Evolutionary conservation across 2,797 vertebrate species (phyloP), one percentile per base, ranked within the genome.

Genomic region (Tragopan temminckii): DNA sequence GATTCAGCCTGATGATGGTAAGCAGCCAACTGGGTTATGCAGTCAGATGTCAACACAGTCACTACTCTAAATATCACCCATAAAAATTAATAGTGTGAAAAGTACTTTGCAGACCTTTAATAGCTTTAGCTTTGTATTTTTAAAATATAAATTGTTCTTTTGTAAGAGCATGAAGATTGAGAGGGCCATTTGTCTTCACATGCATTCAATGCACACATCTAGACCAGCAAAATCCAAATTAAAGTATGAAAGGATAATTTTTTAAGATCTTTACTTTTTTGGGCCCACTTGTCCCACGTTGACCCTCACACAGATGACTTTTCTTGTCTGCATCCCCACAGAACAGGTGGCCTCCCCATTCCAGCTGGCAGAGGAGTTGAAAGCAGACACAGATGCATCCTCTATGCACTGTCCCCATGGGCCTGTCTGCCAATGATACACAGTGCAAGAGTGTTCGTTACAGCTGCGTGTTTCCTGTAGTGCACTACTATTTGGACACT

Each of bases 201-300:
- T 58, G 62, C 57, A 88, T 62, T 31, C 43, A 63, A 5, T 40
- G 19, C 40, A 59, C 29, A 69, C 53, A 75, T 7, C n/a, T 1
- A 78, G 46, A 75, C 13, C 20, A 35, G 38, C 13, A 45, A 93
- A 78, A 80, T 23, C 8, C 40, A 36, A 88, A 64, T 42, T 67
- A 61, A 8, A 68, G 15, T 7, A 52, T 3, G 2, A 80, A 50
- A 31, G 50, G 21, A 29, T 23, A 48, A 35, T 19, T 61, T 80
- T 58, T 72, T 35, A 72, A 89, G 42, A 76, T 58, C 31, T 85
- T 98, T 99, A 99, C 99, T 99, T 99, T 97, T 99, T 99, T 6
- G 99, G 99, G 48, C 99, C 99, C 74, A 99, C 99, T 97, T 99
- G 99, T 97, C 99, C 99, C 91, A 99, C 99, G 48, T 99, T 99